Base-by-base conservation (phyloP, 30 jellyfish, hydroid and myxozoan species). In the Hydractinia symbiolongicarpus region DNA sequence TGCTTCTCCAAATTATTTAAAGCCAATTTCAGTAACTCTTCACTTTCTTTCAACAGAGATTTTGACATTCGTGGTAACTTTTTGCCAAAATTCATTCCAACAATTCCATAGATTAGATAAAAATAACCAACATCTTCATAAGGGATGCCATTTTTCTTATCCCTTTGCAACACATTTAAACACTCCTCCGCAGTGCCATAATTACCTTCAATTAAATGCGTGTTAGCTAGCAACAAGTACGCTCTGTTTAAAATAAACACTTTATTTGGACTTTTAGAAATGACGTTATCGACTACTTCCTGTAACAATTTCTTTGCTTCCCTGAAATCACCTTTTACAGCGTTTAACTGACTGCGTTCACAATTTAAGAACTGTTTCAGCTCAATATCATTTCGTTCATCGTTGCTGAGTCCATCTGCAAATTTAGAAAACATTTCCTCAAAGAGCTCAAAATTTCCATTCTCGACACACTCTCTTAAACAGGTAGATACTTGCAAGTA, bases 121-220 rank as follows among this genome's bases (percentile, higher is more conserved):
- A 84, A 56, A 54, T 61, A 74, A 1, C 84, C 89, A 50, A 73
- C 56, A 72, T 85, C 97, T 49, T 90, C 97, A 4, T 21, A 40
- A 9, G 95, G 86, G 70, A 83, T 69, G 54, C 72, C 79, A 13
- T 54, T 57, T 54, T 77, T 70, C 19, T 50, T 14, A 8, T 90
- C 94, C 21, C 61, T 75, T 14, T 78, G 85, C 4, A 90, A 75
- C 83, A 90, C 81, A 5, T 79, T 86, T 17, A 90, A 82, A 82
- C 95, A 84, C 77, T 90, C 97, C 61, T 90, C 93, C 1, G 95
- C 95, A 19, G 97, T 90, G 53, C 97, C 97, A 70, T 21, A 79
- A 56, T 85, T 90, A 6, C 97, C 97, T 64, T 85, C 97, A 67
- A 79, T 61, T 20, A 90, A 53, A 49, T 90, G 97, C 7, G 85